Conservation (phyloP, 2,888 invertebrate genomes). For the Thumatha senex region DNA sequence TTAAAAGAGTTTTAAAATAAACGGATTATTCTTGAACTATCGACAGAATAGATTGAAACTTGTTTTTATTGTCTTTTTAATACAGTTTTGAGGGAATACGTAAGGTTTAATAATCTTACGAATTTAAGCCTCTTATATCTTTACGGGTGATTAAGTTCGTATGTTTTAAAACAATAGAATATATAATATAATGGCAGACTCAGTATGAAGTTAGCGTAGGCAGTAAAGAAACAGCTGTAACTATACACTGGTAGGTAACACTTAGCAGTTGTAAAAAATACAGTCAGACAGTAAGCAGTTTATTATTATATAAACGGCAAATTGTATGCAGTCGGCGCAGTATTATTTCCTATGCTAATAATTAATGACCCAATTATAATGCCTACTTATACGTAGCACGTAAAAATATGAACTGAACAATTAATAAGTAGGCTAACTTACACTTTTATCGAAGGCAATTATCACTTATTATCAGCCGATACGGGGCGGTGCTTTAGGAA, state of each 20-base stretch:
- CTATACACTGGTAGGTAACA: constrained; percentile 21
- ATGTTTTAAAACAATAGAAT: constrained; percentile 7
- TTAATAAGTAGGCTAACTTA: constrained; percentile 10
- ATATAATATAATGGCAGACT: constrained; percentile 16
- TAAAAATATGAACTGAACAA: background rate
- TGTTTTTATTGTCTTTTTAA: constrained; percentile 20
- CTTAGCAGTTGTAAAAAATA: constrained; percentile 20
- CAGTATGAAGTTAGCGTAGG: constrained; percentile 18
- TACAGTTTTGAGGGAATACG: background rate
- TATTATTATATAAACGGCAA: constrained; percentile 13
- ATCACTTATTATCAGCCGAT: constrained; percentile 30
- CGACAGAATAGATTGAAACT: constrained; percentile 14
- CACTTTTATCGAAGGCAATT: constrained; percentile 22
- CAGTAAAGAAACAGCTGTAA: constrained; percentile 28
- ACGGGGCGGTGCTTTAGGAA: constrained; percentile 7
- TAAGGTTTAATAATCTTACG: background rate
- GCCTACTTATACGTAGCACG: constrained; percentile 4
- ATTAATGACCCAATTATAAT: constrained; percentile 3
- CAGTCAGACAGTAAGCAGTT: constrained; percentile 14
- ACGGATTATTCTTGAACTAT: constrained; percentile 17
- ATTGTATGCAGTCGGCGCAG: constrained; percentile 11
- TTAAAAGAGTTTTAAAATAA: constrained; percentile 21
- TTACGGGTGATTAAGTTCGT: constrained; percentile 11
- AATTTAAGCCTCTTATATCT: constrained; percentile 20
- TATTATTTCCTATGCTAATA: constrained; percentile 6